Conservation (phyloP, 1,140 invertebrate genomes). For the Drosophila equinoxialis region DNA sequence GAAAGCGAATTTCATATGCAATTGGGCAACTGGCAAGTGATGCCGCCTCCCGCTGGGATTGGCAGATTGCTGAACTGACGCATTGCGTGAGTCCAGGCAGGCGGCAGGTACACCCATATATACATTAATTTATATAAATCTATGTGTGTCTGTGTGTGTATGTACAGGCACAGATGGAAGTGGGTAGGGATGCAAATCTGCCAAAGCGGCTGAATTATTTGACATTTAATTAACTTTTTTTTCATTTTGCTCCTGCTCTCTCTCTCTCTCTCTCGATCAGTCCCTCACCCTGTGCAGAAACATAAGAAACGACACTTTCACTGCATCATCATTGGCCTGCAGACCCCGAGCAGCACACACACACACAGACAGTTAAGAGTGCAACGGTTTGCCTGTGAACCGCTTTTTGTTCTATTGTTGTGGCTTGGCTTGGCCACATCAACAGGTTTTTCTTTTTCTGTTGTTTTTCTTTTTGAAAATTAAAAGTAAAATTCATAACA, state of each 20-base stretch:
- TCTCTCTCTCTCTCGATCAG: neutral
- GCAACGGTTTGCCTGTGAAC: conserved; percentile 45
- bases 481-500: conserved; percentile 70
- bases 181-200: conserved; percentile 61
- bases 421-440: conserved; percentile 27
- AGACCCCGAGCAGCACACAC: conserved; percentile 22
- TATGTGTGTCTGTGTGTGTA: neutral
- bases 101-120: neutral
- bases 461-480: conserved; percentile 39
- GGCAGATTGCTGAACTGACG: conserved; percentile 32
- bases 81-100: conserved; percentile 58
- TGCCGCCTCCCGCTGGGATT: conserved; percentile 12
- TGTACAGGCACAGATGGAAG: neutral
- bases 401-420: conserved; percentile 72
- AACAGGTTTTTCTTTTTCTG: conserved; percentile 58
- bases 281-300: conserved; percentile 35
- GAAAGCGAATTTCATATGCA: conserved; percentile 76
- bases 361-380: conserved; percentile 22
- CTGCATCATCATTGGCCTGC: conserved; percentile 46
- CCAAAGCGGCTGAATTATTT: conserved; percentile 68
- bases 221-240: conserved; percentile 76
- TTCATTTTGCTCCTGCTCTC: neutral
- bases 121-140: neutral
- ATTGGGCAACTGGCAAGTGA: conserved; percentile 15
- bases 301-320: conserved; percentile 80